phyloP scores from a whole-genome alignment of 2,797 vertebrate species.

The Eulemur albifrons region DNA sequence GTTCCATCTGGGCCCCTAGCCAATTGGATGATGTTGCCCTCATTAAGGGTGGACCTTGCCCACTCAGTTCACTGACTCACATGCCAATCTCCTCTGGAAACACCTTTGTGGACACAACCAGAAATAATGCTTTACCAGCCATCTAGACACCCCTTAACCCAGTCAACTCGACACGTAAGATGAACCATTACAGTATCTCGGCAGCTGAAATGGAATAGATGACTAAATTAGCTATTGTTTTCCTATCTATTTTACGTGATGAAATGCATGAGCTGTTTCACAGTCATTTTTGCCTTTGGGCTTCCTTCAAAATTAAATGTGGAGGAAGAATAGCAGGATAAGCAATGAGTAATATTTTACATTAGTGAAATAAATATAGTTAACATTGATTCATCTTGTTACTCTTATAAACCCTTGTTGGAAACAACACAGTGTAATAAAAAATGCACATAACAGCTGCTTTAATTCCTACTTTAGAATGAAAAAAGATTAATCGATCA shows the following conservation, averaged over 20 bases:
- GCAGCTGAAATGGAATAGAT: neutral
- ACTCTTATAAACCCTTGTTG: neutral
- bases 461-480: neutral
- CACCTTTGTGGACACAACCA: neutral
- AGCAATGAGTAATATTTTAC: slow-evolving; percentile 47
- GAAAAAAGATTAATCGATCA: neutral
- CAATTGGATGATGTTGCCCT: neutral
- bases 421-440: neutral
- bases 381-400: neutral
- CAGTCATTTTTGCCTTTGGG: slow-evolving; percentile 25
- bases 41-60: neutral
- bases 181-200: neutral
- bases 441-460: neutral
- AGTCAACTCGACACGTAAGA: neutral
- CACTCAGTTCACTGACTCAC: neutral
- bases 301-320: neutral
- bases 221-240: neutral
- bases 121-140: neutral
- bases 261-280: neutral
- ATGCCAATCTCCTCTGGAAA: neutral
- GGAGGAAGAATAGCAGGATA: neutral
- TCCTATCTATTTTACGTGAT: neutral
- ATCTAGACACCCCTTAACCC: too few relatives aligned
- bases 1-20: neutral
- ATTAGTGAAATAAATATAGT: neutral